Percentiles rank a stretch among this genome's conserved stretches.
Conservation (phyloP, 2,113 vertebrate species). For the Prochilodus magdalenae region DNA sequence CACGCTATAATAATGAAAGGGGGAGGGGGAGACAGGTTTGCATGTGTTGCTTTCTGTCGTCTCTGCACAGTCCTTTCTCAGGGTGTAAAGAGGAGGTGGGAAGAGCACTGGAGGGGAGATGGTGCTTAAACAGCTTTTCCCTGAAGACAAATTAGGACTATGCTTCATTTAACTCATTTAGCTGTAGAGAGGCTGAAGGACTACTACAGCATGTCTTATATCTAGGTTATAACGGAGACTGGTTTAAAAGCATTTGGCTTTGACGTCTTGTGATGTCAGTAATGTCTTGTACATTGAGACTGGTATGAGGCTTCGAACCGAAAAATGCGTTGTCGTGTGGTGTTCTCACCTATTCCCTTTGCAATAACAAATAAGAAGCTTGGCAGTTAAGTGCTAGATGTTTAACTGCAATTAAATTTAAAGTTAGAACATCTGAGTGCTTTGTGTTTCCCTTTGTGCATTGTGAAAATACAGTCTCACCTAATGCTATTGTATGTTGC, state of each 20-base stretch:
- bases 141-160: conserved; percentile 57
- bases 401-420: not conserved
- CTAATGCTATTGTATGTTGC: not conserved
- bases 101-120: conserved; percentile 39
- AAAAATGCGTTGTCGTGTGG: conserved; percentile 1
- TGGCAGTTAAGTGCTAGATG: not conserved
- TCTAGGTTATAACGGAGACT: conserved; percentile 30
- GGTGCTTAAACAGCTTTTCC: conserved; percentile 49
- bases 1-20: not conserved
- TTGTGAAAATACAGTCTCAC: not conserved
- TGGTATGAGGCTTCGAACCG: not conserved
- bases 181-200: conserved; percentile 41
- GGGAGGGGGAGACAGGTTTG: not conserved
- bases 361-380: not conserved
- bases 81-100: conserved; percentile 45
- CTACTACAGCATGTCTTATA: conserved; percentile 40
- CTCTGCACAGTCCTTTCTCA: conserved; percentile 6
- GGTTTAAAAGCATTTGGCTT: conserved; percentile 23
- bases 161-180: conserved; percentile 60
- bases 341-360: conserved; percentile 10
- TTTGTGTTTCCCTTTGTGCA: not conserved
- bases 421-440: not conserved
- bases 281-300: conserved; percentile 22
- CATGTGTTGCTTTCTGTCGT: not conserved
- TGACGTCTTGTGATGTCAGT: conserved; percentile 42